Conservation (phyloP, 2,888 invertebrate species). For the Suillia variegata region DNA sequence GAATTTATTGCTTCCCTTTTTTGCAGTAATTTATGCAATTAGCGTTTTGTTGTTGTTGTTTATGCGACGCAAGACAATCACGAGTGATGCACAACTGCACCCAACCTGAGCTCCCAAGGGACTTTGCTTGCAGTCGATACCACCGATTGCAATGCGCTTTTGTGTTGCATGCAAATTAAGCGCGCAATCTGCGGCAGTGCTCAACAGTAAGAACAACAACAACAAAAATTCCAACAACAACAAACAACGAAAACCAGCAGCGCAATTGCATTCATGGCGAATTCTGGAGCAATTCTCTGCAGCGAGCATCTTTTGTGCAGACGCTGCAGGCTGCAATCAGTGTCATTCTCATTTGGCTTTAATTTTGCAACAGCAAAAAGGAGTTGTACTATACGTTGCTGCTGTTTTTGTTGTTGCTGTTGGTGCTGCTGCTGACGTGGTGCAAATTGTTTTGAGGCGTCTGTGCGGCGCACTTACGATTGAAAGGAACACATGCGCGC, state of each 20-base stretch:
- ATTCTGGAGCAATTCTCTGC: neutral
- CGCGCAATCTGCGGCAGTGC: neutral
- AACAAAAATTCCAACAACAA: neutral
- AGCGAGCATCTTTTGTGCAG: neutral
- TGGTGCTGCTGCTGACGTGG: neutral
- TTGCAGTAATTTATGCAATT: slow-evolving; percentile 5
- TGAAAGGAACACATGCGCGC: neutral
- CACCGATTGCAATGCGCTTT: neutral
- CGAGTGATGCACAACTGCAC: neutral
- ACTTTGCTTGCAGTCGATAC: neutral
- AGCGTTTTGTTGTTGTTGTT: too few relatives aligned
- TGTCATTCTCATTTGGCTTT: slow-evolving; percentile 36
- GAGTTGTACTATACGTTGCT: neutral
- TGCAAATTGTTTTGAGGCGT: neutral
- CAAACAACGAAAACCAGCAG: neutral
- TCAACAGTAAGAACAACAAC: neutral
- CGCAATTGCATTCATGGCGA: neutral
- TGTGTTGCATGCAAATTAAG: neutral
- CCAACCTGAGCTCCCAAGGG: neutral
- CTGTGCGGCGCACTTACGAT: neutral
- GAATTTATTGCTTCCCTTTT: slow-evolving; percentile 41
- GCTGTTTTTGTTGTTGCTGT: neutral
- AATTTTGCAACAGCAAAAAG: neutral
- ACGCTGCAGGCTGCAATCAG: slow-evolving; percentile 38
- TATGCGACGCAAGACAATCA: neutral